phyloP scores from a whole-genome alignment of 1,140 invertebrate species.

The Musca vetustissima region DNA sequence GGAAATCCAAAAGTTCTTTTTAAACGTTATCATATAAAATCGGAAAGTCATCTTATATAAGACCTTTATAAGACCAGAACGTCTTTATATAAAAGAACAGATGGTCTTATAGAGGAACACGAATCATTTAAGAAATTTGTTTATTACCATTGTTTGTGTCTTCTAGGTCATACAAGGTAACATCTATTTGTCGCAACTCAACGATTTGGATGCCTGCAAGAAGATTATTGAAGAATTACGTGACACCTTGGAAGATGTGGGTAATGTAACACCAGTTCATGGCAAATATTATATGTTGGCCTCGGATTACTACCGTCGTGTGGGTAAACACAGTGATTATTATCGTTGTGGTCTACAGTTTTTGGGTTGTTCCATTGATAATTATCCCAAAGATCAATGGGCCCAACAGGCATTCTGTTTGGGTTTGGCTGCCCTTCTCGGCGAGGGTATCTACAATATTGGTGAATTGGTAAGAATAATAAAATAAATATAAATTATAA shows the following conservation, averaged over 20 bases:
- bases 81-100: too few species aligned
- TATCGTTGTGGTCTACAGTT: constrained; percentile 94
- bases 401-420: constrained; percentile 87
- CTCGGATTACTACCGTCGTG: constrained; percentile 80
- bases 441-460: constrained; percentile 96
- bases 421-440: constrained; percentile 89
- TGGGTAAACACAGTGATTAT: constrained; percentile 63
- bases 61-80: too few species aligned
- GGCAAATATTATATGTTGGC: constrained; percentile 93
- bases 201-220: constrained; percentile 81
- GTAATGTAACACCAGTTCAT: constrained; percentile 92
- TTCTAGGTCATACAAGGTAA: constrained; percentile 77
- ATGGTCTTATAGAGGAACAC: too few species aligned
- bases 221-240: constrained; percentile 90
- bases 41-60: too few species aligned
- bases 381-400: constrained; percentile 65
- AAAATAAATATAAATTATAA: background rate
- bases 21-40: too few species aligned
- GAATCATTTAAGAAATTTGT: too few species aligned
- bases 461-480: constrained; percentile 77
- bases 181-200: constrained; percentile 78
- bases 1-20: too few species aligned
- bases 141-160: too few species aligned
- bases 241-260: constrained; percentile 80
- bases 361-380: constrained; percentile 87